A percentile compares a stretch with the other conserved stretches of the same genome.
Conservation (phyloP, 2,113 vertebrate species). For the Thinocorus orbignyianus region DNA sequence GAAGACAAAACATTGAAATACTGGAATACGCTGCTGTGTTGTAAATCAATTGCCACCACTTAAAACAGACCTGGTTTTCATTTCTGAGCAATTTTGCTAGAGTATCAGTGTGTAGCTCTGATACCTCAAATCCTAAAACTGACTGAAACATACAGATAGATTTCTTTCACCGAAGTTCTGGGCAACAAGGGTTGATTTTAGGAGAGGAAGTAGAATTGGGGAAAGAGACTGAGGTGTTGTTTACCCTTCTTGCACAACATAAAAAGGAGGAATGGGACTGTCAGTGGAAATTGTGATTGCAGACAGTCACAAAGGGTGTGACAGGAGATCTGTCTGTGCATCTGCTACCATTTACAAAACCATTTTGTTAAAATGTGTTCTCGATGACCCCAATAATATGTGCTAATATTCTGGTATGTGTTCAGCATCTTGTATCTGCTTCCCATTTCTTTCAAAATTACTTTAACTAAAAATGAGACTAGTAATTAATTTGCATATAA, state of each 20-base stretch:
- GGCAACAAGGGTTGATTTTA: neutral
- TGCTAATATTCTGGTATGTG: neutral
- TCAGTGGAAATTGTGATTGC: neutral
- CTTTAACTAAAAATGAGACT: neutral
- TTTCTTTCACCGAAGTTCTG: neutral
- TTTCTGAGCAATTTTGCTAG: neutral
- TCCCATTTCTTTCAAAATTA: neutral
- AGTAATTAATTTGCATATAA: neutral
- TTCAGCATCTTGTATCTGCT: neutral
- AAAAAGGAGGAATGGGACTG: neutral
- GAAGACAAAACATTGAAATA: neutral
- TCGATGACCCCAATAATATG: neutral
- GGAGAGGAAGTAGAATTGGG: neutral
- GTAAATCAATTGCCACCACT: neutral
- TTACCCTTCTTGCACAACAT: neutral
- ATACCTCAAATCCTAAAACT: neutral
- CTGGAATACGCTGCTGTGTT: neutral
- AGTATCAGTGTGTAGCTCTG: neutral
- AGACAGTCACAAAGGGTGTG: neutral
- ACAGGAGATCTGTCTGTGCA: neutral
- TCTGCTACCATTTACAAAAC: neutral
- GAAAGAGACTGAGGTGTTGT: neutral
- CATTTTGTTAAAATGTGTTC: neutral
- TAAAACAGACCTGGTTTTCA: neutral
- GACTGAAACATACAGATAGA: neutral